phyloP scores from a whole-genome alignment of 2,797 vertebrate genomes.

The Chromis chromis region DNA sequence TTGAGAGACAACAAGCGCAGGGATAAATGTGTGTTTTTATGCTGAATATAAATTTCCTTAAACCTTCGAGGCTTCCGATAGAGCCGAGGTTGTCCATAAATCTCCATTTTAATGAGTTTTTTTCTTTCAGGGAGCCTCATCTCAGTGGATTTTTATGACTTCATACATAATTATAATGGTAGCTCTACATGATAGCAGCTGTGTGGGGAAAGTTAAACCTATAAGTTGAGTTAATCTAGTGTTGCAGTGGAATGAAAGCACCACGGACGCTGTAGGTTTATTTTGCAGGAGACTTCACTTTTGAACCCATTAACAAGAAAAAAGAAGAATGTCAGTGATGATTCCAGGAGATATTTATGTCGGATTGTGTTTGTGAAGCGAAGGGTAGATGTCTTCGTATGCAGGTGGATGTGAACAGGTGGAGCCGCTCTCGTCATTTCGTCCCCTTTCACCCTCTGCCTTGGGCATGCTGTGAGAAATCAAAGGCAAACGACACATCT shows the following conservation, averaged over 20 bases:
- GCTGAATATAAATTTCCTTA: conserved; percentile 54
- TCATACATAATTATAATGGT: conserved; percentile 63
- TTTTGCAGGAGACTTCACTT: background rate
- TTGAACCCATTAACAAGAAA: background rate
- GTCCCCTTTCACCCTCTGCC: conserved; percentile 14
- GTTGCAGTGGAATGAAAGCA: background rate
- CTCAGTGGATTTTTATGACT: conserved; percentile 58
- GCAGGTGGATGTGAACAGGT: conserved; percentile 69
- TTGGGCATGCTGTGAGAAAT: conserved; percentile 21
- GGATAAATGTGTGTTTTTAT: conserved; percentile 35
- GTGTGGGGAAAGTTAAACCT: conserved; percentile 21
- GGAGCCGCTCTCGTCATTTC: conserved; percentile 15
- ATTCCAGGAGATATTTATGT: conserved; percentile 16
- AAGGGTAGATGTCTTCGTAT: conserved; percentile 72
- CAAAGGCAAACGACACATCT: background rate
- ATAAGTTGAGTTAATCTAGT: background rate
- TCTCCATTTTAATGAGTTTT: conserved; percentile 62
- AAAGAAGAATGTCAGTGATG: background rate
- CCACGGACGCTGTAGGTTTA: background rate
- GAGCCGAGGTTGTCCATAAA: conserved; percentile 52
- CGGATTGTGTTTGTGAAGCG: background rate
- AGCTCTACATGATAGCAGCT: conserved; percentile 56
- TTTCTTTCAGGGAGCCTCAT: conserved; percentile 55
- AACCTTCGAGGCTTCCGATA: conserved; percentile 36
- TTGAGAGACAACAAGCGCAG: conserved; percentile 46